A percentile compares a stretch with the other conserved stretches of the same genome.
phyloP scores from a whole-genome alignment of 2,888 invertebrate species.

The Micropterix aruncella region DNA sequence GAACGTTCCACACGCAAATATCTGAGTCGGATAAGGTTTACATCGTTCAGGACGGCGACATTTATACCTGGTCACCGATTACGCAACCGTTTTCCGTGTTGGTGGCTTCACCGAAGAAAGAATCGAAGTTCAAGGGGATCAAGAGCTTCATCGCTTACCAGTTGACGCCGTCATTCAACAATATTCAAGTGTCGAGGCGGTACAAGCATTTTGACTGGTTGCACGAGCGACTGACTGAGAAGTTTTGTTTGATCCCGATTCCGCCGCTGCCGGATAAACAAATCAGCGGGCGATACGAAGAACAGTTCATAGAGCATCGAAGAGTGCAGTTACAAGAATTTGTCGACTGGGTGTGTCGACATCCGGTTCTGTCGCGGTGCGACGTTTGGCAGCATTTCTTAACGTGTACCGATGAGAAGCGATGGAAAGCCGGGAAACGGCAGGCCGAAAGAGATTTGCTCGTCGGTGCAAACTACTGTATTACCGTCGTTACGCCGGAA shows the following conservation, averaged over 20 bases:
- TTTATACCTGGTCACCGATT: constrained; percentile 64
- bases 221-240: constrained; percentile 84
- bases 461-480: constrained; percentile 81
- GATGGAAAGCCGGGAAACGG: constrained; percentile 94
- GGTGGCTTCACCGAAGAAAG: constrained; percentile 93
- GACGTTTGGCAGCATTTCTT: constrained; percentile 96
- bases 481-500: constrained; percentile 75
- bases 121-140: constrained; percentile 91
- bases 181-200: constrained; percentile 83
- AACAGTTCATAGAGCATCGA: constrained; percentile 90
- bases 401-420: constrained; percentile 92
- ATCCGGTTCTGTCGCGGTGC: constrained; percentile 84
- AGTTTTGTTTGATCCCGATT: constrained; percentile 88
- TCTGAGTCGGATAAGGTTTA: constrained; percentile 57
- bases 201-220: constrained; percentile 99
- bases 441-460: constrained; percentile 90
- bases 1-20: constrained; percentile 52
- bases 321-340: constrained; percentile 90
- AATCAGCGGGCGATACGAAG: constrained; percentile 93
- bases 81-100: constrained; percentile 66
- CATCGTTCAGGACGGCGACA: constrained; percentile 59
- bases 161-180: constrained; percentile 87
- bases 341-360: constrained; percentile 91
- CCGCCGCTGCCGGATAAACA: constrained; percentile 98
- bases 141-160: constrained; percentile 97